Evolutionary conservation across 2,797 vertebrate genomes (phyloP).

Genomic region (Bradypus variegatus): DNA sequence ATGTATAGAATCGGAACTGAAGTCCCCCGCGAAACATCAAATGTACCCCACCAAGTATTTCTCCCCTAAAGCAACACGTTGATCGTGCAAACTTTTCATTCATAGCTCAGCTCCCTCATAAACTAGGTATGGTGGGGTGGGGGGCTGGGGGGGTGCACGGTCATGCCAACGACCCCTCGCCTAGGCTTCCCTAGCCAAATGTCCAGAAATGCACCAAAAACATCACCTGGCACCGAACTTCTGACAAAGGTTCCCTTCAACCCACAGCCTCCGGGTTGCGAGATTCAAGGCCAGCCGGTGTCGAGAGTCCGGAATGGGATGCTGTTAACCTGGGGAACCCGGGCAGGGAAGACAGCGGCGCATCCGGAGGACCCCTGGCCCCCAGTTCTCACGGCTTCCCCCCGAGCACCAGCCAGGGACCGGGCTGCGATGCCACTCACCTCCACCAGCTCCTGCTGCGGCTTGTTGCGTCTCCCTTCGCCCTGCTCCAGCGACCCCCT

Average conservation of each 20-base stretch:
- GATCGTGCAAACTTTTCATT: conserved; percentile 62
- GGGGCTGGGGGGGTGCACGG: neutral
- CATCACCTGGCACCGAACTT: conserved; percentile 33
- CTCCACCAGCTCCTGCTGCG: conserved; percentile 41
- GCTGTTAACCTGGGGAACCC: conserved; percentile 3
- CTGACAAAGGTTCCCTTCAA: neutral
- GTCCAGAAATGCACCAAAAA: neutral
- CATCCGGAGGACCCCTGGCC: neutral
- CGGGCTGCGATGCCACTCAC: conserved; percentile 46
- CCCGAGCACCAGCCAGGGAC: neutral
- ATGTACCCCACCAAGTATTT: conserved; percentile 20
- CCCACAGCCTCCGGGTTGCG: neutral
- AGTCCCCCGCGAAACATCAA: conserved; percentile 1
- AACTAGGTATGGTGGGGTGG: neutral
- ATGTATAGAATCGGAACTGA: neutral
- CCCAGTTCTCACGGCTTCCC: conserved; percentile 28
- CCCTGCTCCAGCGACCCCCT: conserved; percentile 45
- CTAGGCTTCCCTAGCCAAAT: neutral
- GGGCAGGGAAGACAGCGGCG: neutral
- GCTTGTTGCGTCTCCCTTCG: conserved; percentile 49
- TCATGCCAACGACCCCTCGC: neutral
- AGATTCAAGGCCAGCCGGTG: neutral
- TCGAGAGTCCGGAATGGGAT: neutral
- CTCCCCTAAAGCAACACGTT: conserved; percentile 65
- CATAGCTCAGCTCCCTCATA: conserved; percentile 10